Base-by-base conservation (phyloP, 2,888 invertebrate species). In the Prenolepis imparis region DNA sequence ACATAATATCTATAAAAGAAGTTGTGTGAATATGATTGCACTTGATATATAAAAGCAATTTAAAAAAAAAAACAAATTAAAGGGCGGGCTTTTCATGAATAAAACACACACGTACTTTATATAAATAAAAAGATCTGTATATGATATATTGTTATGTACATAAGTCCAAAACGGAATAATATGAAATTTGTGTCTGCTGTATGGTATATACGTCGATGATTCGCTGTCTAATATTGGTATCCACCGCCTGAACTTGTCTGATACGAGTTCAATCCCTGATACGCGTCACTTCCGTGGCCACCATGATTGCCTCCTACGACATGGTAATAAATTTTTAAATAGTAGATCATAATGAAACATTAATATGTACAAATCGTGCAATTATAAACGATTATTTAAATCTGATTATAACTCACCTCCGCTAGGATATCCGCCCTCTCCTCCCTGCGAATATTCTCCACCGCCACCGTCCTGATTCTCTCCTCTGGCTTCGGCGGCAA, bases 401-500 rank as follows among this genome's bases (percentile, higher is more conserved):
- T 39, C 41, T 21, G 0, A 66, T 66, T 44, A 32, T 55, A 24
- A 41, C 11, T 52, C 55, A 48, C 86, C 85, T 21, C 86, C 84
- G 6, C 89, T 87, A 11, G 68, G 83, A 21, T 88, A 86, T 36
- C 86, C 84, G 18, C 88, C 87, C 0, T 87, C 88, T 6, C 90
- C 90, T 18, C 91, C 91, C 0, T 64, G 75, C 3, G 67, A 57
- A 57, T 77, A 67, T 28, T 86, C 87, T 39, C 88, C 86, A n/a
- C 88, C 89, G n/a, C 88, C 87, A 11, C 90, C 91, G 36, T 93
- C 93, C 67, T 94, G 94, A 86, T 94, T 94, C 66, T 94, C 94
- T 3, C 94, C 93, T 6, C 94, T 90, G 4, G 94, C 94, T 67
- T 94, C 94, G 4, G 94, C 93, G 12, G 93, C 94, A 1, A 94